phyloP scores from a whole-genome alignment of 2,113 vertebrate genomes.

The Serinus canaria region DNA sequence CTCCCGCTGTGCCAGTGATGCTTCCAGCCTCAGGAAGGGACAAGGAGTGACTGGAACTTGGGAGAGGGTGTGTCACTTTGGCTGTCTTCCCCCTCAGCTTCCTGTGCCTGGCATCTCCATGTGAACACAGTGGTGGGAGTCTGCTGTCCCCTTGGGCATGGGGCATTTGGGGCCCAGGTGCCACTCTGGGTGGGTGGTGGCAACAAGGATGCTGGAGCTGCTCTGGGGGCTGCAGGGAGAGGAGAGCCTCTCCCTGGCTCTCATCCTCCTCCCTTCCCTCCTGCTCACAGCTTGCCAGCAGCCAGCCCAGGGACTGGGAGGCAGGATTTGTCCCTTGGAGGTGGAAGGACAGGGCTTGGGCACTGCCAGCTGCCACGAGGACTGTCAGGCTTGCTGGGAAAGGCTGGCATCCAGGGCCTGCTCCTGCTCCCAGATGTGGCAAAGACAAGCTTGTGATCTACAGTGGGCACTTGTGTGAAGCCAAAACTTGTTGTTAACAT shows the following conservation, averaged over 20 bases:
- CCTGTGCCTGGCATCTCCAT: background rate
- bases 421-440: background rate
- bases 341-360: background rate
- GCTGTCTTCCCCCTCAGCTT: background rate
- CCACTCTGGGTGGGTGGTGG: background rate
- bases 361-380: background rate
- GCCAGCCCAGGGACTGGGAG: background rate
- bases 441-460: background rate
- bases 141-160: background rate
- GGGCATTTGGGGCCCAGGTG: background rate
- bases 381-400: background rate
- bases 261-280: background rate
- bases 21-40: background rate
- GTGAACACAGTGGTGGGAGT: background rate
- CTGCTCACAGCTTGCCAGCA: background rate
- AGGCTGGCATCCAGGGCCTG: background rate
- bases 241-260: background rate
- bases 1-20: accelerated
- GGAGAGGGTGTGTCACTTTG: background rate
- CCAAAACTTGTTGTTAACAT: background rate
- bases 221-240: background rate
- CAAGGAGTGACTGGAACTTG: background rate
- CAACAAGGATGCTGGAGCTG: background rate
- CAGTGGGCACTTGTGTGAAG: accelerated
- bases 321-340: background rate